phyloP scores from a whole-genome alignment of 2,797 vertebrate genomes.

The Psittacula echo region DNA sequence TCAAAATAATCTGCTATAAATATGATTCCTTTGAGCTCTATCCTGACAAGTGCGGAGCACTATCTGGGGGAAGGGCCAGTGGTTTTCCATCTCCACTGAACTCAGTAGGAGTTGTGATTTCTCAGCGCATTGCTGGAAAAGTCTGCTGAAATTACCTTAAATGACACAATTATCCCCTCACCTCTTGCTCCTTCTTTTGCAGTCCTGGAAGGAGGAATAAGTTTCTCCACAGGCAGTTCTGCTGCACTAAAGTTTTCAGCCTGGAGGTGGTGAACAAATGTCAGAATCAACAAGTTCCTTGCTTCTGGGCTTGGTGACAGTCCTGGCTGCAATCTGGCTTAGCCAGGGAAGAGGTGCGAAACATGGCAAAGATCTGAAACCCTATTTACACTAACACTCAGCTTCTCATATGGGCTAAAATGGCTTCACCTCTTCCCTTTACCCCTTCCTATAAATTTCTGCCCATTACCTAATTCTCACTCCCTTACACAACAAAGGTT shows the following conservation, averaged over 20 bases:
- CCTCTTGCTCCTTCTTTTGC: neutral
- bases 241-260: neutral
- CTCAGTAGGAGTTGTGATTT: conserved; percentile 48
- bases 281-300: neutral
- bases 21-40: conserved; percentile 57
- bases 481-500: neutral
- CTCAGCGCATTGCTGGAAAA: conserved; percentile 35
- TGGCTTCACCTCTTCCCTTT: neutral
- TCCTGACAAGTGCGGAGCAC: conserved; percentile 26
- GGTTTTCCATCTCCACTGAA: conserved; percentile 39
- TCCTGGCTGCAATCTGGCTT: neutral
- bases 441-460: neutral
- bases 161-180: conserved; percentile 58
- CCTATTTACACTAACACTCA: neutral
- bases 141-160: conserved; percentile 60
- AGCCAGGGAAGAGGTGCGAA: neutral
- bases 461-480: neutral
- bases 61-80: conserved; percentile 35
- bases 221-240: conserved; percentile 2
- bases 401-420: neutral
- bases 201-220: neutral
- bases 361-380: neutral
- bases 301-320: neutral
- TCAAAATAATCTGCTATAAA: conserved; percentile 64
- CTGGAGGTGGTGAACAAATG: neutral